phyloP scores from a whole-genome alignment of 2,113 vertebrate genomes.

The Ifrita kowaldi region DNA sequence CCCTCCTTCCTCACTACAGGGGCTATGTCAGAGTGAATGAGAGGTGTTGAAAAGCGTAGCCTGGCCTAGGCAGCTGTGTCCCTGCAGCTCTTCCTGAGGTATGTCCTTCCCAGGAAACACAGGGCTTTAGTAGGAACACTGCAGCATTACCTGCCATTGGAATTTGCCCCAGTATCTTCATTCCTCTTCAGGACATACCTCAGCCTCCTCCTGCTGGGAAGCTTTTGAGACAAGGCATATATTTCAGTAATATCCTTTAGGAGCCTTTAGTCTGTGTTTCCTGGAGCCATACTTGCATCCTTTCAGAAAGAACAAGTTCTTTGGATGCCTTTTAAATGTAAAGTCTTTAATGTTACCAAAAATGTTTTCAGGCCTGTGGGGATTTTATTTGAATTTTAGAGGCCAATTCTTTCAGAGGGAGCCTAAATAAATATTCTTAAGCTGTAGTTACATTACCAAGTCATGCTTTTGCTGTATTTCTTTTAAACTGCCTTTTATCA shows the following conservation, averaged over 20 bases:
- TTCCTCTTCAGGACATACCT: neutral
- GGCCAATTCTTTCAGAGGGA: neutral
- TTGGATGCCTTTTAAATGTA: neutral
- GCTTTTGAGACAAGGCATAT: neutral
- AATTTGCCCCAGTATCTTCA: accelerated
- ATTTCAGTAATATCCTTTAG: neutral
- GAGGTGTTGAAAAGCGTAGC: neutral
- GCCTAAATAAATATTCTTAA: neutral
- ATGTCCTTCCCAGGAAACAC: neutral
- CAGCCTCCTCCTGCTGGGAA: neutral
- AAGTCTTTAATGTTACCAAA: neutral
- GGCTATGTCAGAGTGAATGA: neutral
- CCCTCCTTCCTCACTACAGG: neutral
- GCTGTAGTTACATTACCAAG: neutral
- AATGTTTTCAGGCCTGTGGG: neutral
- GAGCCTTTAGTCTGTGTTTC: neutral
- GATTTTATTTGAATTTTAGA: neutral
- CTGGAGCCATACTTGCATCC: neutral
- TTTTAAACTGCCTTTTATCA: neutral
- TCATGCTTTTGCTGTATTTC: neutral
- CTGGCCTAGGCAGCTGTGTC: neutral
- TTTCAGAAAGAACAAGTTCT: neutral
- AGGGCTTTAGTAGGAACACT: accelerated
- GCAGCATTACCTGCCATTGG: neutral
- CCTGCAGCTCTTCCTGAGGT: neutral